Base-by-base conservation (phyloP, 2,888 invertebrate species). In the Cheilosia impressa region DNA sequence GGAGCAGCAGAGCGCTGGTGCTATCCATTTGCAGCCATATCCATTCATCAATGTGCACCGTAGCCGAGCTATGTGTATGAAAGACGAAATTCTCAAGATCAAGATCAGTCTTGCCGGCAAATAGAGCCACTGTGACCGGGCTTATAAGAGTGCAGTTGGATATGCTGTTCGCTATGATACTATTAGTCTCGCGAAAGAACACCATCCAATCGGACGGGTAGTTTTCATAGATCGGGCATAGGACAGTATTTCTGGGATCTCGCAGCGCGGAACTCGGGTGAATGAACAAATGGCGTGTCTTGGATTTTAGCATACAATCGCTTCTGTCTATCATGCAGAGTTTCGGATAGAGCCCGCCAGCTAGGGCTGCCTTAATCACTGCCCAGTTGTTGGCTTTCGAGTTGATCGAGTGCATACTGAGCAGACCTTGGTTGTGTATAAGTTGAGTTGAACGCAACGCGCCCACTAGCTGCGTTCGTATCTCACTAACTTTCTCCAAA, bases 271-370 rank as follows among this genome's bases (percentile, higher is more conserved):
- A 97, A 93, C 93, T 93, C 1, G 93, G 93, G 79, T 94, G 93
- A 4, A 89, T 53, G 13, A 83, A 77, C 7, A 89, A 22, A 52
- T 88, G 69, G 1, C 62, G 75, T 24, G 77, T 62, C 45, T 93
- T 95, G 90, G 96, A 95, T 60, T 95, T 93, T 17, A 96, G 90
- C 3, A 94, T 93, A 27, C 92, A 91, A 31, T 94, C 93, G 19
- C 94, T 94, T 22, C 95, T 91, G 90, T 96, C 95, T 1, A 96
- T 94, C 22, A 95, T 93, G 68, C 96, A 96, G 63, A 98, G 91
- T 88, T 97, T 96, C 1, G 98, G 98, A 92, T 98, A 98, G 80
- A 96, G 93, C 0, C 98, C 98, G n/a, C 96, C 96, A 45, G 95
- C 95, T 31, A 98, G 93, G 0, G 97, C 96, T 0, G 97, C 98